Evolutionary conservation across 2,113 vertebrate species (phyloP).

Genomic region (Jacana jacana): DNA sequence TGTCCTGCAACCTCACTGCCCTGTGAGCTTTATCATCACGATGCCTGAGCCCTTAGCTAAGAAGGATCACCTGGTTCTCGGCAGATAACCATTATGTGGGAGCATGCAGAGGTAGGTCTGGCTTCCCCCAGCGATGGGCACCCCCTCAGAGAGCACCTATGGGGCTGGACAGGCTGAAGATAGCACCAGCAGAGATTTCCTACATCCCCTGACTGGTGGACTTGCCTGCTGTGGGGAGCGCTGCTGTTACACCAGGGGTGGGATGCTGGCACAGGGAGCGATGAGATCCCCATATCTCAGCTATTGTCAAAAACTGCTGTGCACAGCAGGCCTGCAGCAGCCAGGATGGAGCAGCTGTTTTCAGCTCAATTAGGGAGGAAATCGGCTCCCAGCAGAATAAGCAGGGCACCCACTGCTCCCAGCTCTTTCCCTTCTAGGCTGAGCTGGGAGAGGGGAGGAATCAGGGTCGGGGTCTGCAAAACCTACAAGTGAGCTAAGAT

Average conservation of each 20-base stretch:
- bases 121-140: background rate
- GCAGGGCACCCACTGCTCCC: background rate
- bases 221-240: background rate
- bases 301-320: background rate
- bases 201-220: background rate
- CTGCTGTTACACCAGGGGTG: background rate
- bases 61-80: background rate
- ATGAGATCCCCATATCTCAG: background rate
- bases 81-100: background rate
- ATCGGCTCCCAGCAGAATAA: background rate
- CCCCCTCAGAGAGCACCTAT: fast-evolving
- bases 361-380: background rate
- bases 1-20: background rate
- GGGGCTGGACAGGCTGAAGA: background rate
- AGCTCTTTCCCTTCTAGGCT: background rate
- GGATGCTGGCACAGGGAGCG: background rate
- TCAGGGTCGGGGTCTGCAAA: background rate
- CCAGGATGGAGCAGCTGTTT: background rate
- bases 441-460: background rate
- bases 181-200: background rate
- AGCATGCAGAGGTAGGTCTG: background rate
- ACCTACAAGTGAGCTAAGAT: background rate
- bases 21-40: fast-evolving
- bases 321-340: background rate
- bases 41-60: background rate